Percentiles rank a stretch among this genome's conserved stretches.
phyloP scores from a whole-genome alignment of 2,113 vertebrate genomes.

The Marmota flaviventris region DNA sequence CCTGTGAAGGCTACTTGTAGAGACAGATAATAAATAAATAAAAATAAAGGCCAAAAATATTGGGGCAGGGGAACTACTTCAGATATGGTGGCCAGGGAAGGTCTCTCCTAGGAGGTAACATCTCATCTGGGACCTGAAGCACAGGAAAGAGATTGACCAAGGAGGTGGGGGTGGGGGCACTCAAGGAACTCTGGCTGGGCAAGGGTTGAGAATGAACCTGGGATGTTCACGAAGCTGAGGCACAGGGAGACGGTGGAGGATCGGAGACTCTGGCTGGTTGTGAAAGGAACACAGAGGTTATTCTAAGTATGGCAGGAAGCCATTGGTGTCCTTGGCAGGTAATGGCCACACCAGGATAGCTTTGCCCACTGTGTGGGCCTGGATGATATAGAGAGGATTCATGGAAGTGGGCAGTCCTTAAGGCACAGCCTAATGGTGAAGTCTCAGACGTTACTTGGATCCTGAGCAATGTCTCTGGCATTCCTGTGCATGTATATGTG shows the following conservation, averaged over 20 bases:
- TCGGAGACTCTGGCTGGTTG: fast-evolving
- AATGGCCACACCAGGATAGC: background rate
- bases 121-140: background rate
- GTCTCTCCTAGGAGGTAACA: background rate
- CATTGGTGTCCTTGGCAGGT: fast-evolving
- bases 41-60: background rate
- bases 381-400: no score
- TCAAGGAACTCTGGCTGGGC: background rate
- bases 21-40: background rate
- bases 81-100: background rate
- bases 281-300: background rate
- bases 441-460: background rate
- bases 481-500: fast-evolving
- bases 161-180: fast-evolving
- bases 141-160: background rate
- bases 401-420: no score
- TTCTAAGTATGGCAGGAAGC: background rate
- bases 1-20: background rate
- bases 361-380: no score
- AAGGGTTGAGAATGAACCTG: background rate
- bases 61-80: background rate
- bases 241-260: fast-evolving
- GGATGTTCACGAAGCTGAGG: background rate
- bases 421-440: no score
- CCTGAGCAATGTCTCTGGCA: fast-evolving